A percentile compares a stretch with the other conserved stretches of the same genome.
phyloP scores from a whole-genome alignment of 2,113 vertebrate species.

The Gobiocypris rarus region DNA sequence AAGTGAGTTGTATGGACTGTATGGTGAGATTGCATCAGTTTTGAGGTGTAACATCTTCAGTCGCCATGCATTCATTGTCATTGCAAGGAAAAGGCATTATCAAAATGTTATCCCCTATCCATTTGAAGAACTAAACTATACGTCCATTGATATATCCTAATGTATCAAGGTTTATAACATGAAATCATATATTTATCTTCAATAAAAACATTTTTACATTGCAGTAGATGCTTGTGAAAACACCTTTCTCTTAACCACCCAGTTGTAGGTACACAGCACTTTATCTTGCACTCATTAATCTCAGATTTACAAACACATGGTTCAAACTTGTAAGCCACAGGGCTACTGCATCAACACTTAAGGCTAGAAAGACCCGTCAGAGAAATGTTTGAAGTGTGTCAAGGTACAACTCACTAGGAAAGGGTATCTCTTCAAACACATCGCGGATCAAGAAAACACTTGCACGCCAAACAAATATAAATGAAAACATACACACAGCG shows the following conservation, averaged over 20 bases:
- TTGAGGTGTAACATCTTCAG: background rate
- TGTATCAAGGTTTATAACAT: background rate
- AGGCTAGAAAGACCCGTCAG: background rate
- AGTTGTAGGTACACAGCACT: background rate
- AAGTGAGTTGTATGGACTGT: background rate
- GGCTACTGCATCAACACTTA: background rate
- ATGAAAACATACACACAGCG: slow-evolving; percentile 51
- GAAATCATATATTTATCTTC: background rate
- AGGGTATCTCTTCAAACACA: background rate
- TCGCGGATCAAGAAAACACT: background rate
- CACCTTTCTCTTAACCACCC: background rate
- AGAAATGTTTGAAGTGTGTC: background rate
- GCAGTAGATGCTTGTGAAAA: background rate
- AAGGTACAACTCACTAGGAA: background rate
- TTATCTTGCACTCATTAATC: background rate
- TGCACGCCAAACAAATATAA: slow-evolving; percentile 5
- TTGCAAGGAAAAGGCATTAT: background rate
- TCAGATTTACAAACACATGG: background rate
- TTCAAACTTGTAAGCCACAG: background rate
- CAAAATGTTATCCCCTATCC: background rate
- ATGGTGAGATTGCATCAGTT: background rate
- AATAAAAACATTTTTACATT: background rate
- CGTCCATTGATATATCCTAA: background rate
- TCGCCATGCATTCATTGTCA: background rate
- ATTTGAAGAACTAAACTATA: background rate